These are phyloP conservation scores for Synergus itoensis DNA, from an alignment of 2,888 invertebrate species.

Conservation along the genomic window DNA sequence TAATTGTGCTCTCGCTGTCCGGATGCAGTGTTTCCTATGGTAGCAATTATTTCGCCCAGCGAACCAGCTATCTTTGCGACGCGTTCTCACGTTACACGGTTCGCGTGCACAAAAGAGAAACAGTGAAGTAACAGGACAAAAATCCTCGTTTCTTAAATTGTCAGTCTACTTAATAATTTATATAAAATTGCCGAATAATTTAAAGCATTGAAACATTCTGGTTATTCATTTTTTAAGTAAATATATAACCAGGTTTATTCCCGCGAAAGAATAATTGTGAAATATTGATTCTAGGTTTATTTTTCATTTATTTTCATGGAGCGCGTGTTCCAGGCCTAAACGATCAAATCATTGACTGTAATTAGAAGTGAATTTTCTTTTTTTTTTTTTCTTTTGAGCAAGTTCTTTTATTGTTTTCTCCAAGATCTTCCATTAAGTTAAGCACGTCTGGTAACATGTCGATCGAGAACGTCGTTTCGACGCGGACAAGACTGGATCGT, in stretches of 20 bases:
- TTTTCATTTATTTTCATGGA: background rate
- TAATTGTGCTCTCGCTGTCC: slow-evolving; percentile 48
- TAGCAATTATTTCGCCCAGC: slow-evolving; percentile 59
- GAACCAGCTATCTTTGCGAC: slow-evolving; percentile 50
- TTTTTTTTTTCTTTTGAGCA: background rate
- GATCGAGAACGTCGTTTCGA: slow-evolving; percentile 35
- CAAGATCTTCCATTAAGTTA: background rate
- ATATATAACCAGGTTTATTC: no score
- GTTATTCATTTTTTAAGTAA: background rate
- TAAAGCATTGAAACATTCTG: background rate
- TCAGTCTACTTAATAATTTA: slow-evolving; percentile 1
- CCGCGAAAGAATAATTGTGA: no score
- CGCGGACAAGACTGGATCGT: slow-evolving; percentile 46
- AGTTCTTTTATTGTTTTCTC: slow-evolving; percentile 39
- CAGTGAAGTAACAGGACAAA: slow-evolving; percentile 30
- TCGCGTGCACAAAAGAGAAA: slow-evolving; percentile 42
- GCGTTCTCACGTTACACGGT: slow-evolving; percentile 47
- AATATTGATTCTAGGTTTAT: background rate
- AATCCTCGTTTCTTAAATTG: slow-evolving; percentile 20
- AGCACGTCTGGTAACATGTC: slow-evolving; percentile 18
- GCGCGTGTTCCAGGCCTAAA: background rate
- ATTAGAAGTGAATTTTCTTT: slow-evolving; percentile 17
- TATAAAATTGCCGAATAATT: background rate
- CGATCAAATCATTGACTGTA: background rate
- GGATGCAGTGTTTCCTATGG: slow-evolving; percentile 56